Conservation (phyloP, 2,797 vertebrate genomes). For the Otolemur crassicaudatus region DNA sequence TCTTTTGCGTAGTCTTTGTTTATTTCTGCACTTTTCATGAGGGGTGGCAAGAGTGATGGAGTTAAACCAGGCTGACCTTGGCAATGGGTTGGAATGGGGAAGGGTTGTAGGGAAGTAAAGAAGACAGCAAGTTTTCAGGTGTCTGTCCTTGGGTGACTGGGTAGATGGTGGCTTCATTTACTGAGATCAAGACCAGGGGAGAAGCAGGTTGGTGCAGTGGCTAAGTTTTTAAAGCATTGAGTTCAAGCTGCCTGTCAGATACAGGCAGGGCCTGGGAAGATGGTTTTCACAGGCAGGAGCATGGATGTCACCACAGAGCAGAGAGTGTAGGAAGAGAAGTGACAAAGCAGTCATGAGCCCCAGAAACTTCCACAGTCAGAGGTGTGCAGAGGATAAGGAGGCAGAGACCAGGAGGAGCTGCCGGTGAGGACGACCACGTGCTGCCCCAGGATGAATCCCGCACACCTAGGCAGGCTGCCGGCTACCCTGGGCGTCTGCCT, state of each 20-base stretch:
- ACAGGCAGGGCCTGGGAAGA: neutral
- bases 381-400: neutral
- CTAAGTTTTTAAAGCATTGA: no score
- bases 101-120: neutral
- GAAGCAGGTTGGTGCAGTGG: neutral
- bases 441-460: accelerated
- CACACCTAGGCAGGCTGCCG: accelerated
- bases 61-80: neutral
- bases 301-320: neutral
- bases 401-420: neutral
- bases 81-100: neutral
- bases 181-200: neutral
- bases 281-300: neutral
- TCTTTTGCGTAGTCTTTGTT: neutral
- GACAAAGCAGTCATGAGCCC: neutral
- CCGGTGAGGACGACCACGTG: no score
- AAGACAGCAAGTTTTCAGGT: neutral
- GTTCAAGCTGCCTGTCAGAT: neutral
- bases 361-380: neutral
- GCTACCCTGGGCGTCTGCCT: neutral
- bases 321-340: neutral
- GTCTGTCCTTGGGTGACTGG: neutral
- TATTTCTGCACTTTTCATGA: neutral
- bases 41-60: neutral
- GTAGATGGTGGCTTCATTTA: neutral